A percentile compares a stretch with the other conserved stretches of the same genome.
Evolutionary conservation across 2,888 invertebrate genomes (phyloP).

Genomic region (Matsumyia berberina): DNA sequence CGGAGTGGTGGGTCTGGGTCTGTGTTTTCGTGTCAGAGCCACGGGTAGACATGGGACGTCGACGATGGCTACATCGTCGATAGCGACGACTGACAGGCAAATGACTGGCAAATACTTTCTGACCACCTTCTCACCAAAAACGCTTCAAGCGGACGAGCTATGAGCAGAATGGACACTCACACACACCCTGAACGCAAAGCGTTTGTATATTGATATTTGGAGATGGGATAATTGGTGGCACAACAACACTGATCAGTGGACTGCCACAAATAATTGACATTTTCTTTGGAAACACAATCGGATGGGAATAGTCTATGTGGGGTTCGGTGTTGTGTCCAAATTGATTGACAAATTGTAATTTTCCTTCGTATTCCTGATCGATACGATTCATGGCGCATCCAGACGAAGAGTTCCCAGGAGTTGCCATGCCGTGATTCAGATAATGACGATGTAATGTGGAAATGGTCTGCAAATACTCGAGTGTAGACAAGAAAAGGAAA

Average conservation of each 20-base stretch:
- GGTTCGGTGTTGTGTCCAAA: constrained; percentile 35
- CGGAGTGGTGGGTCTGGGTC: constrained; percentile 42
- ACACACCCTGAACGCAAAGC: constrained; percentile 32
- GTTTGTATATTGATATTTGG: constrained; percentile 74
- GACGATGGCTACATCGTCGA: constrained; percentile 63
- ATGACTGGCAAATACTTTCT: constrained; percentile 74
- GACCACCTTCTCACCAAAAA: constrained; percentile 53
- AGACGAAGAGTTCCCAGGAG: constrained; percentile 40
- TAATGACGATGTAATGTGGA: constrained; percentile 60
- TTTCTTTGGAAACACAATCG: constrained; percentile 49
- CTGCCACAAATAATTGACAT: constrained; percentile 75
- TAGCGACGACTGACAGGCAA: constrained; percentile 67
- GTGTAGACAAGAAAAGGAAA: constrained; percentile 28
- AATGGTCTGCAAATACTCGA: constrained; percentile 47
- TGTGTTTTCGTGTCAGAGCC: constrained; percentile 44
- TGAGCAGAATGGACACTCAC: constrained; percentile 7
- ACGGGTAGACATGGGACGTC: constrained; percentile 46
- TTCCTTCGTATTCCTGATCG: constrained; percentile 40
- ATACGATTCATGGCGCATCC: constrained; percentile 38
- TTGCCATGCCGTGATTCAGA: constrained; percentile 45
- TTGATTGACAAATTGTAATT: constrained; percentile 75
- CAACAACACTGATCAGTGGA: constrained; percentile 70
- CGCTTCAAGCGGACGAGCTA: constrained; percentile 12
- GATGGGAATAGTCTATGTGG: constrained; percentile 34
- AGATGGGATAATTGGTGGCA: constrained; percentile 75